Evolutionary conservation across 2,797 vertebrate genomes (phyloP).

Genomic region (Nannoperca australis): DNA sequence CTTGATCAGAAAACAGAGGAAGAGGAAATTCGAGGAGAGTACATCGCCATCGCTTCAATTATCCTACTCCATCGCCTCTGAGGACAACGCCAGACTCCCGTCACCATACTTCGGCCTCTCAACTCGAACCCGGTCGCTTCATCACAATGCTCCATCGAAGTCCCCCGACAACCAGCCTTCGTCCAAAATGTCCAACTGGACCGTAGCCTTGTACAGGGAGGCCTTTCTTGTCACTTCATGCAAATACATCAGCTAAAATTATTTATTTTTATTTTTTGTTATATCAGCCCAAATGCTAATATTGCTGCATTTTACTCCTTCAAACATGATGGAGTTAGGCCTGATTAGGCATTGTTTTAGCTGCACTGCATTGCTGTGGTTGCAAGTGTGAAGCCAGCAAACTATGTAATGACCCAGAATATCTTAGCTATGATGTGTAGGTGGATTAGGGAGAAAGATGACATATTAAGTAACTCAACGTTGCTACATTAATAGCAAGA

Average conservation of each 20-base stretch:
- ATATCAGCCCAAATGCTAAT: neutral
- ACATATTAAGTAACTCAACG: neutral
- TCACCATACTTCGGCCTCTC: too few species aligned
- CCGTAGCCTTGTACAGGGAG: too few species aligned
- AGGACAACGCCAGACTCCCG: too few species aligned
- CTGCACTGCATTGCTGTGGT: neutral
- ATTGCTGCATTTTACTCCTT: neutral
- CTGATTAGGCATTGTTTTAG: neutral
- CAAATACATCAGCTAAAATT: neutral
- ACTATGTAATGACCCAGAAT: conserved; percentile 1
- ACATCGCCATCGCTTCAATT: too few species aligned
- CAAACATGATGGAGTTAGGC: neutral
- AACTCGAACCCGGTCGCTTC: too few species aligned
- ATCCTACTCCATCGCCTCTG: too few species aligned
- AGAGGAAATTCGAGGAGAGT: too few species aligned
- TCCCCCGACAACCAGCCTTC: too few species aligned
- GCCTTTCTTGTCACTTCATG: neutral
- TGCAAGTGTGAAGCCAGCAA: neutral
- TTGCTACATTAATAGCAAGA: conserved; percentile 10
- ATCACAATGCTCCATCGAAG: too few species aligned
- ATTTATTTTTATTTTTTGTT: neutral
- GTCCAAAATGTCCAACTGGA: too few species aligned
- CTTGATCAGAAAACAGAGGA: too few species aligned
- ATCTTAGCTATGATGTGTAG: neutral
- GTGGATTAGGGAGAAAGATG: neutral